Evolutionary conservation across 2,113 vertebrate species (phyloP), one percentile per base, ranked within the genome.

Genomic region (Elaphurus davidianus): DNA sequence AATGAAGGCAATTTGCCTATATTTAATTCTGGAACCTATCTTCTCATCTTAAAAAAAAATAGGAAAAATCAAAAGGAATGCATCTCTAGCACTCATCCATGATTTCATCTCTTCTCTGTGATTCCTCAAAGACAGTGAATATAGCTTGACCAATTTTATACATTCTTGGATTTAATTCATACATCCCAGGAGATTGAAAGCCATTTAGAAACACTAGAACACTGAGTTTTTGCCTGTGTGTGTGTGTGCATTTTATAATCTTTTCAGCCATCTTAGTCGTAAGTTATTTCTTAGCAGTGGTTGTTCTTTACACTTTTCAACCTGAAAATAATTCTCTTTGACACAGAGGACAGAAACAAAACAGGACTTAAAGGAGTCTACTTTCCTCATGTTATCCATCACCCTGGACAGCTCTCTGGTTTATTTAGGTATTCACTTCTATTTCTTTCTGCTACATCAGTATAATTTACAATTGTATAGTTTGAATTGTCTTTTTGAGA

Each of bases 281-380:
- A 76, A 86, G 54, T 93, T 95, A 90, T 50, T 95, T 97, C 83
- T 97, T 86, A 95, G 78, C 64, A 97, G 92, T 81, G 40, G 43
- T 64, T 85, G 8, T 52, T 87, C 94, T 87, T 43, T 21, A 92
- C 54, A 19, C 3, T 25, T 96, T 95, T 93, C 43, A 95, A 36
- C 55, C 74, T 94, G 83, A 97, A 98, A 91, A 90, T 87, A 93
- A 94, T 96, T 98, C 87, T 96, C 76, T 97, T 91, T 98, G 94
- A 95, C 92, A 97, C 15, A 28, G 50, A 91, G 83, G 87, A 91
- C 55, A 96, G 78, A 95, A 97, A 96, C 64, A 96, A 95, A 97
- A 91, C 50, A 86, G 71, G 12, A 96, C 91, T 96, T 87, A 92
- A 96, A 94, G 47, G 60, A 95, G 8, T 90, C 84, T 87, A 52